Base-by-base conservation (phyloP, 2,888 invertebrate genomes). In the Rhagonycha fulva region DNA sequence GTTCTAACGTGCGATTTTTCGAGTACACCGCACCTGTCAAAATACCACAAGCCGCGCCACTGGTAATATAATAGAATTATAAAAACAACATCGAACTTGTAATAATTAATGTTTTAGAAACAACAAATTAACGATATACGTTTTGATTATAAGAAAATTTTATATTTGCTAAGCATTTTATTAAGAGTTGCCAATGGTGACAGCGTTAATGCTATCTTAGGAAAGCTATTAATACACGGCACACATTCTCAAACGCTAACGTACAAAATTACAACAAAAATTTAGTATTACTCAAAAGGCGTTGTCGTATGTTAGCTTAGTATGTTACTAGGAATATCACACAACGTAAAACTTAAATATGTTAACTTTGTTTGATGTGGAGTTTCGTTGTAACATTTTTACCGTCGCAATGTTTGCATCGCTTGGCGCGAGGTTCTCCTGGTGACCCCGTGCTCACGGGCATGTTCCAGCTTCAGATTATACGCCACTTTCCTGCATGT, bases 401-500 rank as follows among this genome's bases (percentile, higher is more conserved):
- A 95, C 95, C 95, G 94, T 95, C 95, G 94, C 95, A 95, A 90
- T 94, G 94, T 91, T 94, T 94, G 94, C 95, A 95, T 93, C 95
- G 94, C 91, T 95, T 95, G 90, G 95, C 94, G 92, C 94, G 93
- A 90, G 95, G 94, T 90, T 92, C 92, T 89, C 91, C 92, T 89
- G 89, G 88, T 87, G 88, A 88, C 88, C 90, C 91, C 88, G 90
- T 90, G 89, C 91, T 90, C 88, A 91, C 91, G 89, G 91, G 91
- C 91, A 91, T 91, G 87, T 89, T 89, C 83, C 79, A 82, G 82
- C 83, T 80, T 83, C 80, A 77, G 79, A 71, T 81, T 74, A 78
- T 75, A 79, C 78, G 79, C 78, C 78, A 79, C 86, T 84, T 85
- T 82, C 83, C 85, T 85, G 85, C 86, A 78, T 76, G 78, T 71